Percentiles rank a stretch among this genome's conserved stretches.
phyloP scores from a whole-genome alignment of 2,888 invertebrate genomes.

The Galerucella calmariensis region DNA sequence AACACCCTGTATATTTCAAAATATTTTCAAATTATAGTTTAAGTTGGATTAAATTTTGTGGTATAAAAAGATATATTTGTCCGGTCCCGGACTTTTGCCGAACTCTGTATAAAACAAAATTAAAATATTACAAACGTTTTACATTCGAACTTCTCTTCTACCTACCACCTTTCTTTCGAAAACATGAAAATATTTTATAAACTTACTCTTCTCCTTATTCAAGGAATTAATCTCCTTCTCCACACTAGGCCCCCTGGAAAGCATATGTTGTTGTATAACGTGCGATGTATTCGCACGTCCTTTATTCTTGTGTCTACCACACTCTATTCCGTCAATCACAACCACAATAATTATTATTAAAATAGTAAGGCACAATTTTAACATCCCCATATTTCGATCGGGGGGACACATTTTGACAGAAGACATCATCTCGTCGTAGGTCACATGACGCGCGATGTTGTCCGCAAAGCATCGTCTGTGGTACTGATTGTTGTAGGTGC shows the following conservation, averaged over 20 bases:
- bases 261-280: slow-evolving; percentile 43
- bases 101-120: too few relatives aligned
- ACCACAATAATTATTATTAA: slow-evolving; percentile 39
- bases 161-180: not conserved
- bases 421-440: slow-evolving; percentile 27
- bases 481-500: slow-evolving; percentile 48
- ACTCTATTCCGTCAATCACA: slow-evolving; percentile 44
- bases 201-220: slow-evolving; percentile 63
- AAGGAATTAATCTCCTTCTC: slow-evolving; percentile 58
- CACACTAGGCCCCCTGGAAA: slow-evolving; percentile 31
- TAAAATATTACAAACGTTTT: too few relatives aligned
- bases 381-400: slow-evolving; percentile 46
- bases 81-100: too few relatives aligned
- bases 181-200: not conserved
- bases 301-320: slow-evolving; percentile 44
- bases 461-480: slow-evolving; percentile 49
- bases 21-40: too few relatives aligned
- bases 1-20: too few relatives aligned
- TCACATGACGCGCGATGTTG: slow-evolving; percentile 52
- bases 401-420: slow-evolving; percentile 46
- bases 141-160: too few relatives aligned
- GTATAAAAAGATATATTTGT: too few relatives aligned
- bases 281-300: slow-evolving; percentile 39
- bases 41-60: too few relatives aligned
- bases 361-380: slow-evolving; percentile 41